Base-by-base conservation (phyloP, 2,888 invertebrate genomes). In the Eupithecia subumbrata region DNA sequence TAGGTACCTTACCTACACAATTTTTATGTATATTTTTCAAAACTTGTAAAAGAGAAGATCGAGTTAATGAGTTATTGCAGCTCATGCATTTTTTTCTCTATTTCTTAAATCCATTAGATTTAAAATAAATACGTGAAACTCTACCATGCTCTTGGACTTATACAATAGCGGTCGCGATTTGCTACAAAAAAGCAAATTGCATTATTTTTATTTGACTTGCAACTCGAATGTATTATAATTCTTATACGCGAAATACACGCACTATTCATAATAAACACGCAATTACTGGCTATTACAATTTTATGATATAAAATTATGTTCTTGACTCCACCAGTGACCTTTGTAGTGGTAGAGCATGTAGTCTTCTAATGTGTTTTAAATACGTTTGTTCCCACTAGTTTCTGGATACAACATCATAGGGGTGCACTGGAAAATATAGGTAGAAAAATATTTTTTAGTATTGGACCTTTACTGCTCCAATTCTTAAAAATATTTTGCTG, bases 231-330 rank as follows among this genome's bases (percentile, higher is more conserved):
- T 67, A 11, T 8, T 67, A 11, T 8, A 66, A 67, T 67, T 67
- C 22, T 40, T n/a, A 40, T 67, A 22, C 64, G 37, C 40, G 0
- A 37, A 40, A n/a, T n/a, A 67, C 67, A 69, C 69, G 45, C 69
- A 69, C 66, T 66, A 66, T 22, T 67, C 40, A n/a, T 40, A 67
- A 40, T 67, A 67, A 67, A 67, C 67, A 67, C 67, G 67, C 67
- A 37, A 40, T 67, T 67, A 67, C 34, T 34, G 34, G 34, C 64
- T 34, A 64, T 60, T 60, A 60, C 60, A 60, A 60, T 60, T 60
- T 60, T 60, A 60, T 22, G 22, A 60, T 25, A 14, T 25, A 60
- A 25, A 25, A 25, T 60, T 60, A 60, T 60, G 60, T 25, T 60
- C 60, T 60, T 60, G 60, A 25, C 14, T 60, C 25, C 5, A 14